phyloP scores from a whole-genome alignment of 2,888 invertebrate species.

The Andrena marginata region DNA sequence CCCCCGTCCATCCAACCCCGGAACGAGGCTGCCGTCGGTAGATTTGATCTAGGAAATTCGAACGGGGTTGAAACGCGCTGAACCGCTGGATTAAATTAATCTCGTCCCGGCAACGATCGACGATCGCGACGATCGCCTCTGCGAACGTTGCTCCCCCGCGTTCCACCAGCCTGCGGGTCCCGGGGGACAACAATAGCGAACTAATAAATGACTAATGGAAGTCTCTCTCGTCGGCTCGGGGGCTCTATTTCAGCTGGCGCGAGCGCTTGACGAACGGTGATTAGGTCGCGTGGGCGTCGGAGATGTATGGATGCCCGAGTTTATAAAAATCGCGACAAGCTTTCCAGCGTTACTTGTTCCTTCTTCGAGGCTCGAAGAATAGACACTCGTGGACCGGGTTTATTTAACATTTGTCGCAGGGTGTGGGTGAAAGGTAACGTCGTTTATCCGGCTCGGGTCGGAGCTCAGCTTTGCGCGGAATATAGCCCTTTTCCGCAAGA shows the following conservation, averaged over 20 bases:
- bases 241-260: conserved; percentile 14
- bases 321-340: neutral
- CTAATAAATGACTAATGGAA: conserved; percentile 58
- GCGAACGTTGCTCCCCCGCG: conserved; percentile 23
- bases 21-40: conserved; percentile 56
- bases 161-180: neutral
- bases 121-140: conserved; percentile 27
- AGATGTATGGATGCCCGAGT: neutral
- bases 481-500: no score
- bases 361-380: neutral
- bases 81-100: conserved; percentile 64
- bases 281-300: conserved; percentile 25
- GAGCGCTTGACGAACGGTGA: conserved; percentile 21
- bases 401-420: neutral
- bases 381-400: neutral
- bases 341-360: neutral
- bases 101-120: conserved; percentile 54
- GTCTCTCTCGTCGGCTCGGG: neutral
- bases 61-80: conserved; percentile 54
- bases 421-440: neutral
- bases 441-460: no score
- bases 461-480: no score
- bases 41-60: conserved; percentile 69
- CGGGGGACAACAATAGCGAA: conserved; percentile 52
- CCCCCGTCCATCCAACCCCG: conserved; percentile 9